Evolutionary conservation across 2,888 invertebrate species (phyloP).

Genomic region (Ophion ventricosus): DNA sequence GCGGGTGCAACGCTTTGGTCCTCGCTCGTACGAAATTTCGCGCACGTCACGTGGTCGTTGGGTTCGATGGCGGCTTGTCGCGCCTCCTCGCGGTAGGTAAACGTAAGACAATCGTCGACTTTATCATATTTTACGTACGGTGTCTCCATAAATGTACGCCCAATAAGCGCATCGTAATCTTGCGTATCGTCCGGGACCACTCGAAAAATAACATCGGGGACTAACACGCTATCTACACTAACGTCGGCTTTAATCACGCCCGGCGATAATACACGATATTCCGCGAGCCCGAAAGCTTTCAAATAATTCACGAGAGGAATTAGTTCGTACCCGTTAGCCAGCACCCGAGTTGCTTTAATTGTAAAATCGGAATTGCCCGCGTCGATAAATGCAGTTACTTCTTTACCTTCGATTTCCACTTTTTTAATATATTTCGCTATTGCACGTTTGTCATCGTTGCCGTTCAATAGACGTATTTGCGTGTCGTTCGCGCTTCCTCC

Average conservation of each 20-base stretch:
- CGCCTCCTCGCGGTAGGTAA: background rate
- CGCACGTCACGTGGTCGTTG: background rate
- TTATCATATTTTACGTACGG: slow-evolving; percentile 18
- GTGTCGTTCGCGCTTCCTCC: background rate
- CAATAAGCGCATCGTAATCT: slow-evolving; percentile 21
- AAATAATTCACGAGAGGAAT: background rate
- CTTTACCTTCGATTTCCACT: background rate
- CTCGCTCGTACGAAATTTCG: background rate
- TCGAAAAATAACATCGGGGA: slow-evolving; percentile 6
- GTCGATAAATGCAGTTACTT: slow-evolving; percentile 21
- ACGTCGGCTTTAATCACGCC: background rate
- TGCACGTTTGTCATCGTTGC: background rate
- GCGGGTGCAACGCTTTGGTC: background rate
- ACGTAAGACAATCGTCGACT: slow-evolving; percentile 2
- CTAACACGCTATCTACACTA: background rate
- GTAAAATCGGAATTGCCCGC: slow-evolving; percentile 22
- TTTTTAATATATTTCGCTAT: slow-evolving; percentile 20
- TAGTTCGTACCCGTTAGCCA: background rate
- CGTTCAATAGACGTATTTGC: background rate
- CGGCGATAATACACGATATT: slow-evolving; percentile 13
- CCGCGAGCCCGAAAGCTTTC: slow-evolving; percentile 19
- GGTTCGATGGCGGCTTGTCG: background rate
- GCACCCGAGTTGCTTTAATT: slow-evolving; percentile 15
- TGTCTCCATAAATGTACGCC: slow-evolving; percentile 29
- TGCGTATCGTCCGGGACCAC: slow-evolving; percentile 34